phyloP scores from a whole-genome alignment of 2,888 invertebrate genomes.

The Gymnocheta viridis region DNA sequence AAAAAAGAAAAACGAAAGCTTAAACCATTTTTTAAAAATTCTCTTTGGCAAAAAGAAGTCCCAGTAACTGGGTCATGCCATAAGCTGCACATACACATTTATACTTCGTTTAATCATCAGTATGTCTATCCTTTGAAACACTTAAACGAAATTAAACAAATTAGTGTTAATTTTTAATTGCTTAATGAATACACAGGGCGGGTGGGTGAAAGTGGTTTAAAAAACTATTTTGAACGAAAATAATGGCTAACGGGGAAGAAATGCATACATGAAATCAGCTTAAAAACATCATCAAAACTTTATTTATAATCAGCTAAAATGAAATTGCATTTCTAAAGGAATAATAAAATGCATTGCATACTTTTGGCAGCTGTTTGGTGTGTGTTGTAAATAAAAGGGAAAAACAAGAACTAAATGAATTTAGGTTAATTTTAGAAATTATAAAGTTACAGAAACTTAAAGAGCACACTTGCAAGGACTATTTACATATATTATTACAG shows the following conservation, averaged over 20 bases:
- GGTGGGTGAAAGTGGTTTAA: background rate
- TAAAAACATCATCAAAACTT: conserved; percentile 21
- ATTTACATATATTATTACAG: too few relatives aligned
- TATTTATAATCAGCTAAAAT: conserved; percentile 11
- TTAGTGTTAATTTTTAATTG: conserved; percentile 60
- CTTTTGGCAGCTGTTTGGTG: conserved; percentile 45
- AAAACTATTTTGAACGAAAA: background rate
- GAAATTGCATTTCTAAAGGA: conserved; percentile 7
- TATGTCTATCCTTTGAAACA: conserved; percentile 1
- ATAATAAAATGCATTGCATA: conserved; percentile 53
- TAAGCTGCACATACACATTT: background rate
- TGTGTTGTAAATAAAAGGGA: background rate
- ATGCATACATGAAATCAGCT: background rate
- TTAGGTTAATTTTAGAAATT: conserved; percentile 9
- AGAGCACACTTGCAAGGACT: too few relatives aligned
- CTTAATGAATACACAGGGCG: background rate
- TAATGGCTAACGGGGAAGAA: conserved; percentile 14
- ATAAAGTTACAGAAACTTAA: too few relatives aligned
- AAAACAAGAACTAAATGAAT: background rate
- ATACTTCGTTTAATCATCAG: background rate
- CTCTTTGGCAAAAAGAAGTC: conserved; percentile 32
- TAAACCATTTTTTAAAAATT: conserved; percentile 48
- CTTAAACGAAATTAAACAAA: conserved; percentile 58
- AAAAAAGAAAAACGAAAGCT: conserved; percentile 7
- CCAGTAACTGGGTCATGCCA: conserved; percentile 50